phyloP scores from a whole-genome alignment of 2,797 vertebrate genomes.

The Loriculus beryllinus region DNA sequence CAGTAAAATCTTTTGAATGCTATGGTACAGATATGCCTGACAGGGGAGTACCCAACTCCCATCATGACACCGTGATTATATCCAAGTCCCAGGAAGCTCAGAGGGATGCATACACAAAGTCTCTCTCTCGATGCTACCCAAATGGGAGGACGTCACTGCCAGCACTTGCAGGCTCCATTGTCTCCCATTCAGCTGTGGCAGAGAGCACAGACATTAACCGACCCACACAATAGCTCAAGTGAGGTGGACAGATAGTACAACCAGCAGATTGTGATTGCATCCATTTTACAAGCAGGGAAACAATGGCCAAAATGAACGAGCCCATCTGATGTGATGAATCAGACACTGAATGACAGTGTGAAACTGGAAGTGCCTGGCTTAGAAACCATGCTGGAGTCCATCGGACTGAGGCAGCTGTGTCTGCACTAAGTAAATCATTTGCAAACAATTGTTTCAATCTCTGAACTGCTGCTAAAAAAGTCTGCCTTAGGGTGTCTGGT shows the following conservation, averaged over 20 bases:
- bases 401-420: not conserved
- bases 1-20: not conserved
- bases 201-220: not conserved
- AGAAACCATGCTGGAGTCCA: not conserved
- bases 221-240: not conserved
- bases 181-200: not conserved
- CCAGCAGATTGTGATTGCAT: slow-evolving; percentile 3
- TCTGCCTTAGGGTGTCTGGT: slow-evolving; percentile 13
- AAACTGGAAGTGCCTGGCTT: not conserved
- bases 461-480: not conserved
- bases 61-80: rapidly evolving
- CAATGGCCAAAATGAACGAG: slow-evolving; percentile 37
- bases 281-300: not conserved
- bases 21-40: rapidly evolving
- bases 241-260: not conserved
- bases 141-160: rapidly evolving
- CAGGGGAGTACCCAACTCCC: not conserved
- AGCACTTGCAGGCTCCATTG: not conserved
- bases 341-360: not conserved
- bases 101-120: not conserved
- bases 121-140: not conserved
- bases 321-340: slow-evolving; percentile 31
- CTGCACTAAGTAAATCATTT: not conserved
- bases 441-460: not conserved
- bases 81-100: not conserved